These are phyloP conservation scores for Trypoxylus dichotomus DNA, from an alignment of 1,140 invertebrate species.

Conservation along the genomic window DNA sequence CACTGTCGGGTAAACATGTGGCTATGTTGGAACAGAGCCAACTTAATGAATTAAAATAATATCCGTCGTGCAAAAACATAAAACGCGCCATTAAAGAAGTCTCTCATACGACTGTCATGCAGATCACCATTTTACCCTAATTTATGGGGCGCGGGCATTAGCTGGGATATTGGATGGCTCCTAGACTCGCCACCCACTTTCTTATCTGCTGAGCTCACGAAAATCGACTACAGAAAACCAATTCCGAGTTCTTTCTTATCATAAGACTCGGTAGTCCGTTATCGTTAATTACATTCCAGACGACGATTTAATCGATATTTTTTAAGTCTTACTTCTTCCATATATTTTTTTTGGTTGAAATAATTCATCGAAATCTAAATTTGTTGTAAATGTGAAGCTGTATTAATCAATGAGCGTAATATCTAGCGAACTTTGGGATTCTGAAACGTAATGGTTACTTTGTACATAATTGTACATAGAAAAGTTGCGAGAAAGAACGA, in stretches of 20 bases:
- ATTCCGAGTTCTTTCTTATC: constrained; percentile 22
- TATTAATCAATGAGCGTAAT: too few species aligned
- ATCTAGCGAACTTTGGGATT: too few species aligned
- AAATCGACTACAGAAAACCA: constrained; percentile 26
- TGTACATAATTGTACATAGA: too few species aligned
- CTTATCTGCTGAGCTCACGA: constrained; percentile 19
- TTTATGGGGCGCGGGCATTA: constrained; percentile 36
- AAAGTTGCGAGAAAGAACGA: too few species aligned
- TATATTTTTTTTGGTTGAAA: not conserved
- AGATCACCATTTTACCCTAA: constrained; percentile 37
- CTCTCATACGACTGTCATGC: constrained; percentile 42
- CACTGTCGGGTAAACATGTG: constrained; percentile 47
- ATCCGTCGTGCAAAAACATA: constrained; percentile 54
- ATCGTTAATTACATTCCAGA: constrained; percentile 24
- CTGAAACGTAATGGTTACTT: too few species aligned
- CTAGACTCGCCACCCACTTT: constrained; percentile 29
- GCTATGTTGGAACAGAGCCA: constrained; percentile 48
- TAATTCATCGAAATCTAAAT: not conserved
- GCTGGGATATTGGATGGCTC: constrained; percentile 17
- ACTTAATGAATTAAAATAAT: constrained; percentile 54
- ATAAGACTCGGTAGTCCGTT: constrained; percentile 14
- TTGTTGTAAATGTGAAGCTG: too few species aligned
- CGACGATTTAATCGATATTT: constrained; percentile 18
- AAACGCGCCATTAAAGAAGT: constrained; percentile 54
- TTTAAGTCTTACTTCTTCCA: not conserved